Evolutionary conservation across 1,140 invertebrate genomes (phyloP), one percentile per base, ranked within the genome.

Genomic region (Scylla paramamosain): DNA sequence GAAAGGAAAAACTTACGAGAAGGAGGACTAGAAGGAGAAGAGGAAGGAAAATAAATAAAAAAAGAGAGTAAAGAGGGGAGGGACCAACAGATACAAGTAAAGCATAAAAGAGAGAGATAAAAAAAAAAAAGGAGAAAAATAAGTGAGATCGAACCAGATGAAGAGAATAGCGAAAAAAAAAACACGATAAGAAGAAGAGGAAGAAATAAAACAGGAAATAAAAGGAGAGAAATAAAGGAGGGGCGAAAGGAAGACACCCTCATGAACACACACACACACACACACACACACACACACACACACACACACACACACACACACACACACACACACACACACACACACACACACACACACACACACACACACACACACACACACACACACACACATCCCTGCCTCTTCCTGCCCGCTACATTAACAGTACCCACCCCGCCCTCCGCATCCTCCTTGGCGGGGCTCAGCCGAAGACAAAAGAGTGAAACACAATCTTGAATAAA

Each of bases 401-500:
- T 14, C 28, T 86, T 86, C 83, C 32, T 86, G 83, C 83, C 32
- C 2, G 10, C 0, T 25, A 29, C 32, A 39, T n/a, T 39, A 29
- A 28, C 1, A 12, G 12, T n/a, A 86, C 83, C 83, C 10, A 14
- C 83, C 32, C 1, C 28, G 0, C 31, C 31, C 86, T 88, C 16
- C 3, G n/a, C 25, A 2, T 45, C 31, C 16, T 59, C 52, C 16
- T 59, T 59, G 52, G 0, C 16, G 16, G 16, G 32, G 86, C 83
- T 39, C 39, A 39, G n/a, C 32, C 0, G 25, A 31, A 31, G 83
- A 86, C 83, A 45, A 32, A 88, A 32, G 86, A 12, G 25, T 88
- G 86, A 32, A 88, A 32, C 28, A 45, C 28, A 46, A 88, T 32
- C 31, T 88, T 88, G 45, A 25, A 88, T 88, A 32, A 86, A 86